Base-by-base conservation (phyloP, 2,113 vertebrate species). In the Papio anubis region DNA sequence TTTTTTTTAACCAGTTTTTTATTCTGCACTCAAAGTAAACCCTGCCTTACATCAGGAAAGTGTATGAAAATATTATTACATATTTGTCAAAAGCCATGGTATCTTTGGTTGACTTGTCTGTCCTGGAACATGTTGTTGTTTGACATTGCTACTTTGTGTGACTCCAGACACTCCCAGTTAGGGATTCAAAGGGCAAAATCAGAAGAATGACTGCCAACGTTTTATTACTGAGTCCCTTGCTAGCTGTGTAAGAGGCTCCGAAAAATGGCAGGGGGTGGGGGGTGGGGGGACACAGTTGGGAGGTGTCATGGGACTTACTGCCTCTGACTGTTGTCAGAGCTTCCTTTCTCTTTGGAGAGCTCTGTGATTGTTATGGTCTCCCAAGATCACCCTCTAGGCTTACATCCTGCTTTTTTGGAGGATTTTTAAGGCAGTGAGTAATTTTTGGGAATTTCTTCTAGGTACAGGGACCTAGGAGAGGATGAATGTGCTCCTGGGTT, bases 331-430 rank as follows among this genome's bases (percentile, higher is more conserved):
- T 68, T 95, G 86, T 97, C 98, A 98, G 98, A 98, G 95, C 88
- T 92, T 92, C 96, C 98, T 98, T 98, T 96, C 96, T 97, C 96
- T 82, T 95, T 80, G 95, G 97, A 98, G 98, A 98, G 79, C 64
- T 86, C 95, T 97, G 96, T 82, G 20, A 55, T 18, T 90, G n/a
- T 27, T 79, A 95, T 70, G 73, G 82, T 97, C 88, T 96, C 97
- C 85, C 72, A 76, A 96, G 91, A 93, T 87, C 64, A 55, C 32
- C 23, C 52, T 94, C 96, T 82, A 10, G n/a, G 38, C 80, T 95
- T 93, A 79, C 14, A 84, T 76, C 45, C 85, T 85, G 81, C 92
- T 98, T 23, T 91, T 82, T 2, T 9, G 27, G 23, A 81, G 76
- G 94, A 94, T 97, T 98, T 98, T 95, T 89, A 98, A 97, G 93